Conservation (phyloP, 1,140 invertebrate genomes). For the Monomorium pharaonis region DNA sequence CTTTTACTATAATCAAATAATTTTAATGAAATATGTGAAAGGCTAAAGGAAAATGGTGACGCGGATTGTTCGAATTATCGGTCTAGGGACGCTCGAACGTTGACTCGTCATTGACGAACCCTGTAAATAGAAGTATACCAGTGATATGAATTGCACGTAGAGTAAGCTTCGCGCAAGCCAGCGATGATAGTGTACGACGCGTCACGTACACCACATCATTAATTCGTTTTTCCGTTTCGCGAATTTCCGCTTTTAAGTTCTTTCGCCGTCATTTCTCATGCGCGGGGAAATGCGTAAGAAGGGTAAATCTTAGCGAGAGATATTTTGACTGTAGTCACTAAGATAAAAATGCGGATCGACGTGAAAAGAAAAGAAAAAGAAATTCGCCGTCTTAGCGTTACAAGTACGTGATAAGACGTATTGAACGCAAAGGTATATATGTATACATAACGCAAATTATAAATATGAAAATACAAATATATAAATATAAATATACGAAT, state of each 20-base stretch:
- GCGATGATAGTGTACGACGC: conserved; percentile 15
- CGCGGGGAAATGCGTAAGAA: conserved; percentile 49
- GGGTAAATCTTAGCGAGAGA: conserved; percentile 76
- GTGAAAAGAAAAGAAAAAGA: not conserved
- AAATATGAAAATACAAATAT: conserved; percentile 73
- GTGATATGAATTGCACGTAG: conserved; percentile 48
- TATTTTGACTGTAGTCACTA: conserved; percentile 81
- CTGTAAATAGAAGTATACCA: conserved; percentile 52
- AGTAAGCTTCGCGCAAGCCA: conserved; percentile 39
- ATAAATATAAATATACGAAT: conserved; percentile 73
- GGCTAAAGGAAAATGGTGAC: conserved; percentile 32
- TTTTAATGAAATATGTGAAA: not conserved
- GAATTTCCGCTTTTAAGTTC: conserved; percentile 10
- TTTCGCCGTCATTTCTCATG: conserved; percentile 18
- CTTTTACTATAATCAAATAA: not conserved
- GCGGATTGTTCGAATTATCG: conserved; percentile 29
- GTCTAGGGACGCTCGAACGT: conserved; percentile 46
- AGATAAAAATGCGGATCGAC: conserved; percentile 74
- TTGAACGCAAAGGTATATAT: conserved; percentile 80
- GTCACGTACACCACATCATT: conserved; percentile 8
- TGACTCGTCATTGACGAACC: conserved; percentile 35
- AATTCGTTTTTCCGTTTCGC: conserved; percentile 30
- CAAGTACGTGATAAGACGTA: conserved; percentile 72
- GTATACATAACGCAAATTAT: conserved; percentile 77
- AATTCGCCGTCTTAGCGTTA: conserved; percentile 60